Base-by-base conservation (phyloP, 2,888 invertebrate genomes). In the Trichogramma dendrolimi region DNA sequence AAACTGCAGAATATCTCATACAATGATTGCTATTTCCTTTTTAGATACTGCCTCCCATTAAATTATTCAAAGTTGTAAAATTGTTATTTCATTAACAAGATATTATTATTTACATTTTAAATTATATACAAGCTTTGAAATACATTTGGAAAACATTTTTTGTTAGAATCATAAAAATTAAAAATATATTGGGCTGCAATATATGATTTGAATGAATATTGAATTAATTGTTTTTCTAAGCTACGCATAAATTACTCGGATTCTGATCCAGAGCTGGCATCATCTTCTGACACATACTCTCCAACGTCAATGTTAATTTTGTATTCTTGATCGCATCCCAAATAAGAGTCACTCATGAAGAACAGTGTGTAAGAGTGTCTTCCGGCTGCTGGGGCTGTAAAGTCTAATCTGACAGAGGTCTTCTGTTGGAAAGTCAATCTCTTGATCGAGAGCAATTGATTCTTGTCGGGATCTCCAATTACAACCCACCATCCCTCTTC, bases 291-390 rank as follows among this genome's bases (percentile, higher is more conserved):
- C 67, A 87, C 86, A 71, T 86, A 87, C 72, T 90, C 92, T 0
- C 86, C 88, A 5, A 95, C 92, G 68, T 89, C 89, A 10, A 94
- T 89, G 0, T 85, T 85, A 79, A 99, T 94, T 80, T 92, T 91
- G 82, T 99, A 99, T 81, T 99, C 99, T 81, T 99, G 99, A 84
- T 99, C 99, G 74, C 98, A 99, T 6, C 99, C 99, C 75, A 99
- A 87, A 80, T 99, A 99, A 0, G 97, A 92, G 80, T 99, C 99
- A 72, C 96, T 96, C 96, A 99, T 99, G 81, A 94, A 99, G 83
- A 96, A 99, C 57, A 99, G 82, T 0, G 94, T 94, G 81, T 96
- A 98, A 10, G 90, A 88, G 80, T 96, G 93, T 41, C 90, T 87
- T 5, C 96, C 93, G 1, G 92, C 86, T 64, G 88, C 85, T 1